phyloP scores from a whole-genome alignment of 2,113 vertebrate genomes.

The Oryzias javanicus region DNA sequence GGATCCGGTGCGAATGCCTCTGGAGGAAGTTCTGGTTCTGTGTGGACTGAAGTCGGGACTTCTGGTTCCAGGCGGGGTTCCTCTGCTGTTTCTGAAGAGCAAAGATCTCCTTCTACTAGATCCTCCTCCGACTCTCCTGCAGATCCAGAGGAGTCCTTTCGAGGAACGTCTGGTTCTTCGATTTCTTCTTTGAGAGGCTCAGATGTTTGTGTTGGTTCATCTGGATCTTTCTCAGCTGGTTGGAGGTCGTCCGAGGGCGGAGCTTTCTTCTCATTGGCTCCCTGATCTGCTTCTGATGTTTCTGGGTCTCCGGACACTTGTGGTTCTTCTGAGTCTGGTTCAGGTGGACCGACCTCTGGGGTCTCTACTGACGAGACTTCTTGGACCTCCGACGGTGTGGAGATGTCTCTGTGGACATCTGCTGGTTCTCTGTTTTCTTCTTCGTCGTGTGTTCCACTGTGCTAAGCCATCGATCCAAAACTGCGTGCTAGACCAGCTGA shows the following conservation, averaged over 20 bases:
- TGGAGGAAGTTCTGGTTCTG: not conserved
- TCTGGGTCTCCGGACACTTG: not conserved
- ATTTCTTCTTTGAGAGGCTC: conserved; percentile 18
- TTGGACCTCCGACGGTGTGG: not conserved
- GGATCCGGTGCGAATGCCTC: not conserved
- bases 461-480: too few species aligned
- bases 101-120: not conserved
- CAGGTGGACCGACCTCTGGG: not conserved
- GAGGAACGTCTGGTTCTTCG: conserved; percentile 14
- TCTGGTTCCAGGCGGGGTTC: conserved; percentile 7
- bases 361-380: not conserved
- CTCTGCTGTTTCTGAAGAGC: not conserved
- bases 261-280: not conserved
- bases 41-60: not conserved
- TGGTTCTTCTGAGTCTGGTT: not conserved
- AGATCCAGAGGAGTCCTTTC: not conserved
- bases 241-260: conserved; percentile 16
- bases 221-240: conserved; percentile 7
- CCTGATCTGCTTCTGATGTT: not conserved
- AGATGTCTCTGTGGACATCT: not conserved
- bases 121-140: conserved; percentile 12
- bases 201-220: conserved; percentile 19
- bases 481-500: too few species aligned
- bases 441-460: too few species aligned
- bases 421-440: conserved; percentile 35